Percentiles rank a stretch among this genome's conserved stretches.
Conservation (phyloP, 2,113 vertebrate genomes). For the Collichthys lucidus region DNA sequence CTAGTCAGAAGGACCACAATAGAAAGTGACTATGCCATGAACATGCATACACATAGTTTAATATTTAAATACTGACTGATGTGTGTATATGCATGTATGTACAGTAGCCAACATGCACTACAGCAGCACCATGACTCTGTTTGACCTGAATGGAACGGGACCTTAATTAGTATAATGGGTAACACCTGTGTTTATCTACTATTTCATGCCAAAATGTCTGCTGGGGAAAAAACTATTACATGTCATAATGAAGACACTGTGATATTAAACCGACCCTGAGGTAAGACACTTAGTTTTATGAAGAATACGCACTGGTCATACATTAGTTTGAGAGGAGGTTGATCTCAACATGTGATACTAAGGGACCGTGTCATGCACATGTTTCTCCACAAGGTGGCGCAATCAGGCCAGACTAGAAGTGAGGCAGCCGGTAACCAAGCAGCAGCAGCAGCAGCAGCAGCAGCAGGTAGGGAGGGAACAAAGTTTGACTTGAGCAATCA, state of each 20-base stretch:
- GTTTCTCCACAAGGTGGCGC: constrained; percentile 56
- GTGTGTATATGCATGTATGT: no score
- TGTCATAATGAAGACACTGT: background rate
- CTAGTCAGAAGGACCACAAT: background rate
- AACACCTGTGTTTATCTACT: no score
- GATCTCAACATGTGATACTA: background rate
- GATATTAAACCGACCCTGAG: background rate
- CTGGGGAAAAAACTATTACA: no score
- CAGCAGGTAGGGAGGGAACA: background rate
- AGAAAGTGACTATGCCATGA: background rate
- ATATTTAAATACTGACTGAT: background rate
- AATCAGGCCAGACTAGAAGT: background rate
- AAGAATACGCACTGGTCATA: no score
- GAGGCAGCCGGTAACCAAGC: background rate
- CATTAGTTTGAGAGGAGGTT: background rate
- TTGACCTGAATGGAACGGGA: no score
- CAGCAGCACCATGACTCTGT: no score
- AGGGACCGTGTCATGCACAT: background rate
- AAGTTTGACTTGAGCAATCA: constrained; percentile 9
- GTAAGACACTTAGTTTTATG: background rate
- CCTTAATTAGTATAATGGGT: no score
- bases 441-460: no score
- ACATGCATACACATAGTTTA: background rate
- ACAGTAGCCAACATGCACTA: background rate
- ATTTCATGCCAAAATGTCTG: no score